Evolutionary conservation across 2,888 invertebrate species (phyloP), one percentile per base, ranked within the genome.

Genomic region (Agrotis exclamationis): DNA sequence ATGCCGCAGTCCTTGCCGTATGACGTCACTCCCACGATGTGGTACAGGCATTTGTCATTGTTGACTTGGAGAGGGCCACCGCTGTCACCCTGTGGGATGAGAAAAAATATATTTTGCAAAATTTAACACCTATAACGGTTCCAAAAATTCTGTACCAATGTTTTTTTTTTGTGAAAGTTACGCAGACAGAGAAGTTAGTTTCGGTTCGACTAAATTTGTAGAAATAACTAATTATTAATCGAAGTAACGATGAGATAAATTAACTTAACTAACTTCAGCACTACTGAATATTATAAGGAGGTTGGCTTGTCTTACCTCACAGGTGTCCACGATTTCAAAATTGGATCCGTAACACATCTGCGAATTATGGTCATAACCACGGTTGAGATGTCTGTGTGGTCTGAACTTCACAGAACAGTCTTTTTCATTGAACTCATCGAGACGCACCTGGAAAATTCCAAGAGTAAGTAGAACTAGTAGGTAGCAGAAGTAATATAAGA

Each of bases 21-120:
- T 44, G 96, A 96, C 11, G 96, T 96, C 3, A 97, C 87, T 0
- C 97, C 97, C 1, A 96, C 85, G 0, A 97, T 75, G 11, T 91
- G 91, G 79, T 96, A 96, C 91, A 96, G 91, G 70, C 97, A 97
- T 48, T 78, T 74, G 2, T 60, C 51, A n/a, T 76, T 14, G 13
- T 63, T 74, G 3, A 72, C 51, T 53, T 88, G 87, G 0, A 88
- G 70, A 0, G 88, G 88, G 0, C 88, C 88, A 18, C 88, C 88
- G 63, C 83, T 84, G 14, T 84, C 83, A 16, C 83, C 83, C 83
- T 84, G 72, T 18, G 20, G 44, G 5, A 28, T 22, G 11, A 24
- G 14, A n/a, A 24, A 45, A 39, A 13, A 20, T 2, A 39, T 39
- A 39, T 9, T 9, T 39, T 39, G 39, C 9, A 11, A 39, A 39